phyloP scores from a whole-genome alignment of 2,888 invertebrate species.

The Hirtodrosophila histrioides region DNA sequence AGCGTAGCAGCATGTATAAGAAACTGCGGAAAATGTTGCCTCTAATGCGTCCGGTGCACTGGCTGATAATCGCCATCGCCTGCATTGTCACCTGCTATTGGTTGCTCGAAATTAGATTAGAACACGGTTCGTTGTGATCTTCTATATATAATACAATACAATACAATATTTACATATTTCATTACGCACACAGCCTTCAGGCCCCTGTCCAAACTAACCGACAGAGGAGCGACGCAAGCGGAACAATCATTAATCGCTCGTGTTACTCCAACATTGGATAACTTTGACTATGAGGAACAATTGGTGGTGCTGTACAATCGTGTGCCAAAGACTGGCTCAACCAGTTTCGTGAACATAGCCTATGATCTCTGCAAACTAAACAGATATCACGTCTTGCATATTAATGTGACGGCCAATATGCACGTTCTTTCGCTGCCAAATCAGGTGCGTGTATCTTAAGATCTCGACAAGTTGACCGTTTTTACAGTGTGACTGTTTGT shows the following conservation, averaged over 20 bases:
- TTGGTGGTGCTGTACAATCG: conserved; percentile 96
- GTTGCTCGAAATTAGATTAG: conserved; percentile 76
- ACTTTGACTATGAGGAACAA: conserved; percentile 86
- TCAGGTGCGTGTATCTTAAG: conserved; percentile 85
- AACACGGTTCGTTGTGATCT: conserved; percentile 50
- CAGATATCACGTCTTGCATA: conserved; percentile 94
- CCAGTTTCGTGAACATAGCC: conserved; percentile 95
- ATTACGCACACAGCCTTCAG: conserved; percentile 60
- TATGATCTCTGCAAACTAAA: conserved; percentile 92
- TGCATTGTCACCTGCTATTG: conserved; percentile 80
- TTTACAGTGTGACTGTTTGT: background rate
- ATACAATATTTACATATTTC: background rate
- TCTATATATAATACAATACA: background rate
- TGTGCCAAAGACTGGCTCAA: conserved; percentile 98
- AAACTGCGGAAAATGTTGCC: conserved; percentile 82
- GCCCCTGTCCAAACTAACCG: conserved; percentile 59
- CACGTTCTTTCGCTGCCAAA: conserved; percentile 97
- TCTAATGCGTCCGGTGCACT: conserved; percentile 78
- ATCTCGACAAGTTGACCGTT: no score
- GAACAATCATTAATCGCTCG: conserved; percentile 16
- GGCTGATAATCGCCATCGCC: conserved; percentile 72
- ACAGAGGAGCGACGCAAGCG: conserved; percentile 9
- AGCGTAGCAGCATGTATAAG: conserved; percentile 50
- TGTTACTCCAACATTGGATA: conserved; percentile 35
- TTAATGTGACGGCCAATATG: conserved; percentile 97